Evolutionary conservation across 2,797 vertebrate genomes (phyloP), one percentile per base, ranked within the genome.

Genomic region (Paramormyrops hopkinsi): DNA sequence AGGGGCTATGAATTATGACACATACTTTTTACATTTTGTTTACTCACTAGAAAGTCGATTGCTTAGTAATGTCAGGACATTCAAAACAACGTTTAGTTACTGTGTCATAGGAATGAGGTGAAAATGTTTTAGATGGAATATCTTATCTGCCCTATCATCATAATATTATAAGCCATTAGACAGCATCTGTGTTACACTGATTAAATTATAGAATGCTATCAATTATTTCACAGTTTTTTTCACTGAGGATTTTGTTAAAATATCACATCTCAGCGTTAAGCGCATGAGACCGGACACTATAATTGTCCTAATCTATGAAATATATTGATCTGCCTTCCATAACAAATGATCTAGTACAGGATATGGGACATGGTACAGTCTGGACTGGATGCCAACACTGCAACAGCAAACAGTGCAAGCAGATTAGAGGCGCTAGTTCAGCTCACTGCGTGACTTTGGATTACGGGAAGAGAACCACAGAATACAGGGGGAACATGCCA

Each of bases 1-100:
- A 19, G 17, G 62, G 46, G 89, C 50, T 73, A 76, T 50, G 65
- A 62, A 89, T 76, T 59, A 73, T 65, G 79, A 33, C 88, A 59
- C 33, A 69, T 51, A 62, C 14, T 51, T 82, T 54, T 85, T 84
- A 65, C 76, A 22, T 84, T 46, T 48, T 51, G 84, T 51, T 19
- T 54, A 54, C 65, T 73, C 41, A 79, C 73, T 6, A 79, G 33
- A 73, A 87, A 53, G 46, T 41, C 37, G 25, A 89, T 69, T 29
- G 56, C 33, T 33, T 41, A 33, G 19, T 37, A 87, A 86, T 89
- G 84, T 87, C 44, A 89, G 84, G 25, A 44, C 8, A n/a, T 25
- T 69, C 76, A 37, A 41, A 56, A 22, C 46, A 51, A 19, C 11
- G 62, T 19, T 86, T 89, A 84, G 37, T 89, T 83, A 89, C n/a